Percentiles rank a stretch among this genome's conserved stretches.
These are phyloP conservation scores for Agrilus mali DNA, from an alignment of 2,888 invertebrate species.

Conservation along the genomic window DNA sequence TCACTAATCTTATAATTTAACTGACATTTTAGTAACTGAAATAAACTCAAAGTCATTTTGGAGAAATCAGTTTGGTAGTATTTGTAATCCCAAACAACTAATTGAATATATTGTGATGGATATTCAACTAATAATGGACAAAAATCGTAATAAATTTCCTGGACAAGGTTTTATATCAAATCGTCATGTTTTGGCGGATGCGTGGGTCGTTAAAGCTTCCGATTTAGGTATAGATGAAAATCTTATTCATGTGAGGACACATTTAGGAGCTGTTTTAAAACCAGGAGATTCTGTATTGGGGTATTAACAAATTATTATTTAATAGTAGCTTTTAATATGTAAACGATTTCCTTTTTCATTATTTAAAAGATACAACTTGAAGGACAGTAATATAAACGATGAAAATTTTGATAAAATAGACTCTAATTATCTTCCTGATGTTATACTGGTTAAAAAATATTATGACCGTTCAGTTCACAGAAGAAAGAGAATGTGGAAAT, in stretches of 20 bases:
- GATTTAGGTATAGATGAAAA: conserved; percentile 74
- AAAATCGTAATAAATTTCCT: conserved; percentile 66
- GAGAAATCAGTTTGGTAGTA: conserved; percentile 72
- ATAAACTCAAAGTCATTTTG: conserved; percentile 68
- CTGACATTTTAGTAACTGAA: conserved; percentile 58
- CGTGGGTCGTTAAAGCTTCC: conserved; percentile 82
- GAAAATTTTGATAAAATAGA: conserved; percentile 72
- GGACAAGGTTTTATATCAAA: conserved; percentile 80
- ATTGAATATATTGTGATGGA: conserved; percentile 92
- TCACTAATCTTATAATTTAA: background rate
- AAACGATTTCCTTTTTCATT: background rate
- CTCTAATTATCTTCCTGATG: conserved; percentile 62
- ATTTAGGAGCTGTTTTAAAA: conserved; percentile 85
- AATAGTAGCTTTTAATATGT: background rate
- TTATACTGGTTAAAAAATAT: conserved; percentile 87
- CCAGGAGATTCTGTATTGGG: conserved; percentile 90
- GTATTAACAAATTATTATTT: conserved; percentile 36
- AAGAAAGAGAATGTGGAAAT: conserved; percentile 78
- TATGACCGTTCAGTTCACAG: conserved; percentile 62
- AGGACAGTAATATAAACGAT: conserved; percentile 88
- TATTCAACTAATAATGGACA: conserved; percentile 63
- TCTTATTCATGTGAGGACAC: conserved; percentile 77
- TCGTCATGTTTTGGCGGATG: conserved; percentile 83
- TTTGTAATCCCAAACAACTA: conserved; percentile 84
- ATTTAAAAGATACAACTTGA: conserved; percentile 65